Base-by-base conservation (phyloP, 2,797 vertebrate genomes). In the Danio jaintianensis region DNA sequence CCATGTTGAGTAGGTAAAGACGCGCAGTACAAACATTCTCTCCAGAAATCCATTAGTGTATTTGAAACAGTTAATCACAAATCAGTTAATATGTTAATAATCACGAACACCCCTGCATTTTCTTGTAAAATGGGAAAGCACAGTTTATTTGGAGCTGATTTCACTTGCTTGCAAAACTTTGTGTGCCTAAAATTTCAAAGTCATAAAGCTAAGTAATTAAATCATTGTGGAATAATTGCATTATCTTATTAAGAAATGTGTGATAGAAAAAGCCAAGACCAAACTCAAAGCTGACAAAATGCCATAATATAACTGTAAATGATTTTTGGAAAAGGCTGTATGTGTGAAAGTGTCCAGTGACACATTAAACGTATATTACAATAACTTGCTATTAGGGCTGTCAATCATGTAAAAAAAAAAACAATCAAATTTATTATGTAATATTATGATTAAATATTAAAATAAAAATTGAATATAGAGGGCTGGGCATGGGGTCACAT, bases 341-440 rank as follows among this genome's bases (percentile, higher is more conserved):
- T 69, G 55, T 70, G 76, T 48, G 55, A 78, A 70, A 78, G 55
- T 0, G 10, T 16, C 20, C 22, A n/a, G 29, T 40, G n/a, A 20
- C 7, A 47, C 20, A 59, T 13, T 20, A 4, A 75, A 13, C 0
- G 29, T 5, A n/a, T n/a, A 55, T 40, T 16, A 42, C 48, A 20
- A 12, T 55, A 8, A 50, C 10, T 3, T 64, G 29, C 16, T 16
- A 18, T 38, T 56, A 67, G 36, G 18, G 62, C 36, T 70, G 67
- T 40, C 67, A 70, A 38, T 70, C 36, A 38, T n/a, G n/a, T n/a
- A 53, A 18, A n/a, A 1, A 53, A 38, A n/a, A n/a, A n/a, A n/a
- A n/a, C 12, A 11, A 18, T 7, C 47, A n/a, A n/a, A 52, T 38
- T 11, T 6, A 10, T 18, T 40, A 53, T 45, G n/a, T n/a, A 10